These are phyloP conservation scores for Patella pellucida DNA, from an alignment of 2,888 invertebrate genomes.

Conservation along the genomic window DNA sequence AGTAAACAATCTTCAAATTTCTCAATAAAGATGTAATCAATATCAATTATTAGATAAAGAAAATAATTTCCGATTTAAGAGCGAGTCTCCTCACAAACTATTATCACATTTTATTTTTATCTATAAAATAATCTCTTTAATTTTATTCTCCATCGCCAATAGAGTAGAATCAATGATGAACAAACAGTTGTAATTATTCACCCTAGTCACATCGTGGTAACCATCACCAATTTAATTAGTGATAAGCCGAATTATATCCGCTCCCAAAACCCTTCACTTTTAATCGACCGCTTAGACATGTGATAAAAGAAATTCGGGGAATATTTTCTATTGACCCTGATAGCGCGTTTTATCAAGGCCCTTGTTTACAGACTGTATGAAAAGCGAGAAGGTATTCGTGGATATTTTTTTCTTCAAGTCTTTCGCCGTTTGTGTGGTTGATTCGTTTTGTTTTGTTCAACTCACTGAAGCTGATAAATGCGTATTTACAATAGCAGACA, in stretches of 20 bases:
- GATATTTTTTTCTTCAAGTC: too few relatives aligned
- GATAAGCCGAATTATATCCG: constrained; percentile 4
- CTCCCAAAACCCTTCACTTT: not conserved
- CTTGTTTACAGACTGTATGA: too few relatives aligned
- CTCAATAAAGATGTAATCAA: constrained; percentile 1
- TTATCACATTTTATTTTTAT: constrained; percentile 9
- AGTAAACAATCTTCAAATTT: too few relatives aligned
- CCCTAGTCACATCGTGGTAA: not conserved
- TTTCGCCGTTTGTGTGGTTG: not conserved
- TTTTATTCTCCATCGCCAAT: not conserved
- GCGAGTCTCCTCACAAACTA: not conserved
- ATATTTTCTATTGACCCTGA: too few relatives aligned
- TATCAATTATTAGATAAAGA: constrained; percentile 23
- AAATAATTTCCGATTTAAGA: constrained; percentile 22
- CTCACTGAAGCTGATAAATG: not conserved
- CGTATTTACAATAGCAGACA: not conserved
- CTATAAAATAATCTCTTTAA: not conserved
- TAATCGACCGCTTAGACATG: not conserved
- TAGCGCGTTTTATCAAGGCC: too few relatives aligned
- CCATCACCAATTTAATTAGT: not conserved
- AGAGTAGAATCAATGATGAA: not conserved
- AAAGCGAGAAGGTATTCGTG: too few relatives aligned
- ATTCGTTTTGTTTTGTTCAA: not conserved
- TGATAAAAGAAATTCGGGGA: too few relatives aligned
- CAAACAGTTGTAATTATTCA: constrained; percentile 3